Conservation (phyloP, 1,140 invertebrate genomes). For the Monomorium pharaonis region DNA sequence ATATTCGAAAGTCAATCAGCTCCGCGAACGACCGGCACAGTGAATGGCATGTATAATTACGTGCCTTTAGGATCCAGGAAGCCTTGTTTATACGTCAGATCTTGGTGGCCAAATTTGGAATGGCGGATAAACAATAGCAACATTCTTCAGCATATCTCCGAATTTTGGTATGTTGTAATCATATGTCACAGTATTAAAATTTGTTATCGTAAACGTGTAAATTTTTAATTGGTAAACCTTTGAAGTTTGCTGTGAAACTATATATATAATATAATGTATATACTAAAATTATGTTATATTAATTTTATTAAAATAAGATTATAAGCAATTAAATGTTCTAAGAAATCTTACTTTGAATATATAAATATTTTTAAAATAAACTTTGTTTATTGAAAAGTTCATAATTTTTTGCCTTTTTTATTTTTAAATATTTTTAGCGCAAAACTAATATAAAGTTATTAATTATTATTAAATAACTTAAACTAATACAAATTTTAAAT, state of each 20-base stretch:
- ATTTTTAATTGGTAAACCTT: slow-evolving; percentile 1
- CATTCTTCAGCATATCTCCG: slow-evolving; percentile 74
- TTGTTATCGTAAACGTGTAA: too few relatives aligned
- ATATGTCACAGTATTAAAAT: not conserved
- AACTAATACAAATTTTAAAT: not conserved
- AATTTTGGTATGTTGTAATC: slow-evolving; percentile 75
- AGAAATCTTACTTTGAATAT: too few relatives aligned
- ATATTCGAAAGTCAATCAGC: slow-evolving; percentile 76
- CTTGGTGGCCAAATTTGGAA: slow-evolving; percentile 82
- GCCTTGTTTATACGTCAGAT: slow-evolving; percentile 81
- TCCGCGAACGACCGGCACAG: slow-evolving; percentile 70
- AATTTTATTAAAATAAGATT: not conserved
- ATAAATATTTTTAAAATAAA: too few relatives aligned
- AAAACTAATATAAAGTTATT: not conserved
- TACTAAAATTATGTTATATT: not conserved
- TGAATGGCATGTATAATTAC: slow-evolving; percentile 81
- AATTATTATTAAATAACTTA: not conserved
- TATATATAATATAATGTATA: too few relatives aligned
- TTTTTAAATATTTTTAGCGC: too few relatives aligned
- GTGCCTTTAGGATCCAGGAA: slow-evolving; percentile 80
- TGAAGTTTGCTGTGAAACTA: not conserved
- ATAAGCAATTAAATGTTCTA: too few relatives aligned
- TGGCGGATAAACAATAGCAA: slow-evolving; percentile 82
- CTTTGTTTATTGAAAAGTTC: too few relatives aligned
- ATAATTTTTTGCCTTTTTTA: too few relatives aligned